These are phyloP conservation scores for Lophotriccus pileatus DNA, from an alignment of 2,797 vertebrate genomes.

Conservation along the genomic window DNA sequence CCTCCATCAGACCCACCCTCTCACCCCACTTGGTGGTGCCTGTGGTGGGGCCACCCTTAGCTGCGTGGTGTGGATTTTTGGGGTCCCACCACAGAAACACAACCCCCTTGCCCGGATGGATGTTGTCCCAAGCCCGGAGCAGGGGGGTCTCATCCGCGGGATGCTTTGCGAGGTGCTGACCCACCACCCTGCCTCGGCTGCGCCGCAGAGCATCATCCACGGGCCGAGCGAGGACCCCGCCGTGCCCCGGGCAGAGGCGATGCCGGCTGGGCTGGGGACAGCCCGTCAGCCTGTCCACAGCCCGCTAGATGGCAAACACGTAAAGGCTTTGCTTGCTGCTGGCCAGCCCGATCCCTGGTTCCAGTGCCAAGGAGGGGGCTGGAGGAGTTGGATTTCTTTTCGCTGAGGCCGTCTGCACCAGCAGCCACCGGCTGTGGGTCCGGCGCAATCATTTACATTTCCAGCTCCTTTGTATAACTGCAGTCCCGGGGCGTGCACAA, in stretches of 20 bases:
- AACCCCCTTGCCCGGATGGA: background rate
- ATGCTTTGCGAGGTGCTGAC: background rate
- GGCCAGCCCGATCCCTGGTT: background rate
- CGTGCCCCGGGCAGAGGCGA: background rate
- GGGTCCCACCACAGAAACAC: background rate
- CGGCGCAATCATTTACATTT: background rate
- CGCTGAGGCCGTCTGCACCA: background rate
- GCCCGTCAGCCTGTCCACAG: background rate
- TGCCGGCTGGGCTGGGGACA: background rate
- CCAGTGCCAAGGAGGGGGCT: background rate
- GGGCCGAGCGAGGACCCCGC: background rate
- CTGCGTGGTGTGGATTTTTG: background rate
- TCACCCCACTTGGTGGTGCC: background rate
- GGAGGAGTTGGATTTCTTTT: background rate
- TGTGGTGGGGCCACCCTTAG: background rate
- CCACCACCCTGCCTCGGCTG: fast-evolving
- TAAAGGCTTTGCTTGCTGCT: background rate
- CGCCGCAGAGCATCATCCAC: background rate
- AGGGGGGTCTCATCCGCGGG: background rate
- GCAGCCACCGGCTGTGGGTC: constrained; percentile 4
- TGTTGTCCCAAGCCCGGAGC: background rate
- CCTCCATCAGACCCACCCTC: background rate
- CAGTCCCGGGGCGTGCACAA: background rate
- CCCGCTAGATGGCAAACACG: constrained; percentile 59
- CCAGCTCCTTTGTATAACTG: constrained; percentile 41